A percentile compares a stretch with the other conserved stretches of the same genome.
These are phyloP conservation scores for Eristalis pertinax DNA, from an alignment of 2,888 invertebrate species.

Conservation along the genomic window DNA sequence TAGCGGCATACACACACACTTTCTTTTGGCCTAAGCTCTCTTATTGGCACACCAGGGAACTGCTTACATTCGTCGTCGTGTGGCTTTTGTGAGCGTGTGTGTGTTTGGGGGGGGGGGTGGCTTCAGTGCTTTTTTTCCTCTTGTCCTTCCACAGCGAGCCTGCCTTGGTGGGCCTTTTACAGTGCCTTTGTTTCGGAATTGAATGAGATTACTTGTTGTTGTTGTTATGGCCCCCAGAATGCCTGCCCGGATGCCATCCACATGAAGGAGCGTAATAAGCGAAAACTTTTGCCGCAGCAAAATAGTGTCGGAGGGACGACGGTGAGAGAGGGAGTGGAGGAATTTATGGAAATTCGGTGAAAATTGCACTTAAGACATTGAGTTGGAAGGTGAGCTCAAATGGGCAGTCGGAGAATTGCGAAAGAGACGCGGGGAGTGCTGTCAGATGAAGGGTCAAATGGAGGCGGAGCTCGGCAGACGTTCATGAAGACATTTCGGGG, in stretches of 20 bases:
- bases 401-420: background rate
- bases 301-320: background rate
- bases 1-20: background rate
- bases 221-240: constrained; percentile 8
- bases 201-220: constrained; percentile 28
- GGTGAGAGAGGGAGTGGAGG: background rate
- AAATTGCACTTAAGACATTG: constrained; percentile 22
- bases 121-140: background rate
- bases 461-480: too few relatives aligned
- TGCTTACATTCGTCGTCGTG: constrained; percentile 64
- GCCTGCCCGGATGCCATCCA: background rate
- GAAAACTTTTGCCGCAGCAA: background rate
- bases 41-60: constrained; percentile 68
- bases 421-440: background rate
- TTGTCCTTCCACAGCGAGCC: background rate
- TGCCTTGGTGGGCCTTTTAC: constrained; percentile 45
- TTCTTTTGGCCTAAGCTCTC: constrained; percentile 46
- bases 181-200: constrained; percentile 59
- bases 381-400: constrained; percentile 1
- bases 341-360: constrained; percentile 35
- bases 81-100: constrained; percentile 43
- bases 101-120: too few relatives aligned
- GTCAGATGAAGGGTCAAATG: background rate
- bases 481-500: too few relatives aligned
- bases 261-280: constrained; percentile 37